A percentile compares a stretch with the other conserved stretches of the same genome.
phyloP scores from a whole-genome alignment of 2,888 invertebrate genomes.

The Sinohyriopsis cumingii region DNA sequence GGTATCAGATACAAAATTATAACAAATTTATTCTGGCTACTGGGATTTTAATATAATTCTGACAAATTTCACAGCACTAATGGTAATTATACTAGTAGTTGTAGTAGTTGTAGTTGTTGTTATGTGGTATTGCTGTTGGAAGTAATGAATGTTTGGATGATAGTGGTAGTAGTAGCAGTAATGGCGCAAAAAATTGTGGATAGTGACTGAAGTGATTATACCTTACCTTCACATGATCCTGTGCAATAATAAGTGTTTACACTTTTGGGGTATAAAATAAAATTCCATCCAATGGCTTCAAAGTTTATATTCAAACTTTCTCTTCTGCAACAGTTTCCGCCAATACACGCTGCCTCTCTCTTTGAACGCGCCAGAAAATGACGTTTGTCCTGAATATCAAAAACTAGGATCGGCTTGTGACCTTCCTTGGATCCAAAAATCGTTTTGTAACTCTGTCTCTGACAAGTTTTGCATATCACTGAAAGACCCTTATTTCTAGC shows the following conservation, averaged over 20 bases:
- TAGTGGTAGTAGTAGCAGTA: background rate
- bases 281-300: constrained; percentile 47
- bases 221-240: constrained; percentile 52
- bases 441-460: constrained; percentile 41
- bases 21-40: too few species aligned
- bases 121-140: too few species aligned
- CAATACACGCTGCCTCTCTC: constrained; percentile 37
- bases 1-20: too few species aligned
- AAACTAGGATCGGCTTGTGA: constrained; percentile 45
- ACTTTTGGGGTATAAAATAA: constrained; percentile 39
- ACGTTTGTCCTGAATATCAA: constrained; percentile 31
- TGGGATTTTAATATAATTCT: too few species aligned
- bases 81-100: too few species aligned
- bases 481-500: constrained; percentile 46
- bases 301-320: constrained; percentile 46
- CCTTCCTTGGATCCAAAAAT: constrained; percentile 52
- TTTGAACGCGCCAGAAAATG: constrained; percentile 12
- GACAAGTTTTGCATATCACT: constrained; percentile 54
- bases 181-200: background rate
- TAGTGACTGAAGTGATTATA: background rate
- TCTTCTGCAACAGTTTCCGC: constrained; percentile 45
- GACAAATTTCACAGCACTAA: too few species aligned
- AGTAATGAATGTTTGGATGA: too few species aligned
- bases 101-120: too few species aligned
- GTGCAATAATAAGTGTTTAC: constrained; percentile 52